Percentiles rank a stretch among this genome's conserved stretches.
These are phyloP conservation scores for Exaiptasia diaphana DNA, from an alignment of 64 coral and sea anemone genomes.

Conservation along the genomic window DNA sequence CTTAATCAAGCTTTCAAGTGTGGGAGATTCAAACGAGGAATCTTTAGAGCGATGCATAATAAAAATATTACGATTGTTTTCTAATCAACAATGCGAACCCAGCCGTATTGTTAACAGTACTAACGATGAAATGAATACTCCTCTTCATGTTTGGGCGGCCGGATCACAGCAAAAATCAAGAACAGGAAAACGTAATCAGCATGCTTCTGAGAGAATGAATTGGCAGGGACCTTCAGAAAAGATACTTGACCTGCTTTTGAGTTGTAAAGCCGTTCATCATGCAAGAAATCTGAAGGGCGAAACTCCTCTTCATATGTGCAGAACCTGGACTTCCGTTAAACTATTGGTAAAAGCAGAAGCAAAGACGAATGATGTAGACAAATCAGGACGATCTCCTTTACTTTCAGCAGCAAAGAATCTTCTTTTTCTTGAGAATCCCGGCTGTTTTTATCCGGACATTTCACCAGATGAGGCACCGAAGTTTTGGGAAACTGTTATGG, in stretches of 20 bases:
- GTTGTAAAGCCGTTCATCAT: background rate
- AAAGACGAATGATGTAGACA: background rate
- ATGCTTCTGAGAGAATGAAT: background rate
- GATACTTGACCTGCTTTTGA: background rate
- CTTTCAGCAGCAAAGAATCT: background rate
- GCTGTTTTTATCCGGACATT: background rate
- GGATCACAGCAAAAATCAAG: background rate
- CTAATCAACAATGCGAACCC: too few relatives aligned
- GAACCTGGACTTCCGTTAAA: background rate
- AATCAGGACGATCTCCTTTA: background rate
- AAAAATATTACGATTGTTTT: too few relatives aligned
- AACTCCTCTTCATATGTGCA: background rate
- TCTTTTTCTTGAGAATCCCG: background rate
- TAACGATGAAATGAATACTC: too few relatives aligned
- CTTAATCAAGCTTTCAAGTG: too few relatives aligned
- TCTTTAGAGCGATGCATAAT: too few relatives aligned
- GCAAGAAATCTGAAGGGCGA: background rate
- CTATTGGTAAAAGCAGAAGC: background rate
- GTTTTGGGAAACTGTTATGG: background rate
- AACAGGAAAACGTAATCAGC: background rate
- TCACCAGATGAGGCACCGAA: background rate
- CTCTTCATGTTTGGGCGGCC: background rate
- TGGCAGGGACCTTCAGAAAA: background rate
- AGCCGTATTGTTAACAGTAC: too few relatives aligned
- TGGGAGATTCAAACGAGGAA: too few relatives aligned